Evolutionary conservation across 1,140 invertebrate species (phyloP).

Genomic region (Drosophila pectinifera): DNA sequence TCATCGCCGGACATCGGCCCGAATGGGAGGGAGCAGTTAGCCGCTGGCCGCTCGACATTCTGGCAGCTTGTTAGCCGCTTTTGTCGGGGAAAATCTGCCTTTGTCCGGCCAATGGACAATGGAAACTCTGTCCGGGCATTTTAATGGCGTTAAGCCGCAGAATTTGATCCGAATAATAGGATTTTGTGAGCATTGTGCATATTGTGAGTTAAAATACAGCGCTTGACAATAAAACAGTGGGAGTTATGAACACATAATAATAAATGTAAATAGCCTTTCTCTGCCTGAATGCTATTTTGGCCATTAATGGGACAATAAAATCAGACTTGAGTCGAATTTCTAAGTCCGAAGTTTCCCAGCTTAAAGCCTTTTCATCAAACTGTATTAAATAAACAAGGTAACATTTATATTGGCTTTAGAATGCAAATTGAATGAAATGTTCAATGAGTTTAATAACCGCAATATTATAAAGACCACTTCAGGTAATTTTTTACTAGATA

Average conservation of each 20-base stretch:
- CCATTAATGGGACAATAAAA: conserved; percentile 14
- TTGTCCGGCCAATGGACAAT: conserved; percentile 15
- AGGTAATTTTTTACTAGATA: background rate
- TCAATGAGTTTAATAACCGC: too few relatives aligned
- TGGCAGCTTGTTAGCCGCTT: conserved; percentile 53
- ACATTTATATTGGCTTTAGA: background rate
- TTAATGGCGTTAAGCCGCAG: conserved; percentile 25
- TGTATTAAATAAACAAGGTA: too few relatives aligned
- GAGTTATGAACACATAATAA: conserved; percentile 30
- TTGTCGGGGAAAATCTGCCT: conserved; percentile 26
- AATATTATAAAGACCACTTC: background rate
- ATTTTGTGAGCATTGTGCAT: conserved; percentile 18
- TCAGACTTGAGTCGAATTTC: background rate
- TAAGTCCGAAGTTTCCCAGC: background rate
- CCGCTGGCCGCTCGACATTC: conserved; percentile 44
- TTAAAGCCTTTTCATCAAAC: background rate
- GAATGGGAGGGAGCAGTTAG: conserved; percentile 46
- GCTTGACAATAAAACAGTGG: conserved; percentile 32
- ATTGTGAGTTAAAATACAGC: conserved; percentile 7
- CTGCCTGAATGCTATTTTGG: conserved; percentile 8
- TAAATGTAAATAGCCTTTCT: conserved; percentile 17
- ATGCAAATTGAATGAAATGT: background rate
- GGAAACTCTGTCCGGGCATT: conserved; percentile 13
- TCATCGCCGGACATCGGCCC: conserved; percentile 6
- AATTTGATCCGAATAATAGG: conserved; percentile 22